Evolutionary conservation across 2,113 vertebrate genomes (phyloP).

Genomic region (Paracanthobrama guichenoti): DNA sequence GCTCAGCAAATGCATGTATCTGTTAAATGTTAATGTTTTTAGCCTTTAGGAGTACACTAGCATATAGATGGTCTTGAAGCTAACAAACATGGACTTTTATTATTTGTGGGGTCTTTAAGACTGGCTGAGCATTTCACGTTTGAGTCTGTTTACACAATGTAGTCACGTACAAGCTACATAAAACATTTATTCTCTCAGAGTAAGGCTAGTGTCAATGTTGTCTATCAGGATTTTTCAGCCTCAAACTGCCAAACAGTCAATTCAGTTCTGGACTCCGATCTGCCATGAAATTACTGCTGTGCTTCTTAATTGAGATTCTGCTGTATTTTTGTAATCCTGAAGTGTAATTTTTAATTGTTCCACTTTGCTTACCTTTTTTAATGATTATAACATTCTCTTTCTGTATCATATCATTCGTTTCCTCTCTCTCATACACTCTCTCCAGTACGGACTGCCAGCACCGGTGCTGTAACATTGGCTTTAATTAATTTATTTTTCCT

Average conservation of each 20-base stretch:
- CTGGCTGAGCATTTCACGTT: background rate
- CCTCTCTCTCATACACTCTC: constrained; percentile 24
- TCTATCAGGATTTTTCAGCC: constrained; percentile 78
- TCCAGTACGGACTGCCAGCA: constrained; percentile 74
- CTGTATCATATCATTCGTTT: constrained; percentile 45
- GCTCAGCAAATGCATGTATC: background rate
- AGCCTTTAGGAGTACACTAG: background rate
- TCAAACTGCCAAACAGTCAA: constrained; percentile 68
- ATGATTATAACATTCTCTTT: constrained; percentile 46
- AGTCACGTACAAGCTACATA: background rate
- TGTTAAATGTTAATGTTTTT: background rate
- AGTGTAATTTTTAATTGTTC: constrained; percentile 81
- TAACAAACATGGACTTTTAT: background rate
- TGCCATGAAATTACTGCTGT: constrained; percentile 68
- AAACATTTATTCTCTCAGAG: background rate
- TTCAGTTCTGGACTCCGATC: constrained; percentile 67
- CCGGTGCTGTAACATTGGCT: constrained; percentile 81
- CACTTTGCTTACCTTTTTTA: constrained; percentile 59
- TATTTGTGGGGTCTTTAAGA: background rate
- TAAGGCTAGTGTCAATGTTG: constrained; percentile 71
- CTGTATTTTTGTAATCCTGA: constrained; percentile 85
- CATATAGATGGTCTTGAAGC: background rate
- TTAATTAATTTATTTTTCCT: constrained; percentile 68
- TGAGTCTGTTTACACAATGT: background rate
- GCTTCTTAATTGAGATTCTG: constrained; percentile 80